These are phyloP conservation scores for Spilarctia lutea DNA, from an alignment of 2,888 invertebrate species.

Conservation along the genomic window DNA sequence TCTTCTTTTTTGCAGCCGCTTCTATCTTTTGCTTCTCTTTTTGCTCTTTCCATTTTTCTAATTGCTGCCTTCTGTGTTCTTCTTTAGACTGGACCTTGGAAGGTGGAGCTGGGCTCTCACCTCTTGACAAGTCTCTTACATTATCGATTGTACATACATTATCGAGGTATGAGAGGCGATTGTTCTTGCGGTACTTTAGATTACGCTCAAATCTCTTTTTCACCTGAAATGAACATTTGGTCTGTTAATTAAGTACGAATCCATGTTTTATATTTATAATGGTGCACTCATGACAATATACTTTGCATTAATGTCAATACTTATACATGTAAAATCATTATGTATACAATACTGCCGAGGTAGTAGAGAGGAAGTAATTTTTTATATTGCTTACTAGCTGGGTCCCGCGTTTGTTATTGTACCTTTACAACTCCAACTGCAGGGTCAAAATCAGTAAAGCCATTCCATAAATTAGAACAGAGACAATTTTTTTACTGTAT, in stretches of 20 bases:
- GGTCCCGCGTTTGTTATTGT: too few relatives aligned
- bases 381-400: too few relatives aligned
- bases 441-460: too few relatives aligned
- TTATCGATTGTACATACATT: too few relatives aligned
- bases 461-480: too few relatives aligned
- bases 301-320: conserved; percentile 12
- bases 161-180: too few relatives aligned
- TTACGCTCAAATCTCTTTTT: conserved; percentile 67
- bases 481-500: too few relatives aligned
- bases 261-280: background rate
- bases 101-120: conserved; percentile 57
- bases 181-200: too few relatives aligned
- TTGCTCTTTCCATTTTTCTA: conserved; percentile 79
- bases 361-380: too few relatives aligned
- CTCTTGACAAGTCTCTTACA: too few relatives aligned
- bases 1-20: conserved; percentile 68
- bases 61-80: conserved; percentile 68
- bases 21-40: conserved; percentile 75
- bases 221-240: conserved; percentile 63
- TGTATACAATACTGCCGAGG: too few relatives aligned
- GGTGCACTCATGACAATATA: conserved; percentile 27
- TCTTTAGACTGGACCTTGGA: conserved; percentile 57
- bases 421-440: too few relatives aligned
- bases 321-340: background rate
- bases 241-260: conserved; percentile 23